Evolutionary conservation across 1,140 invertebrate genomes (phyloP), one percentile per base, ranked within the genome.

Genomic region (Magallana ariakensis): DNA sequence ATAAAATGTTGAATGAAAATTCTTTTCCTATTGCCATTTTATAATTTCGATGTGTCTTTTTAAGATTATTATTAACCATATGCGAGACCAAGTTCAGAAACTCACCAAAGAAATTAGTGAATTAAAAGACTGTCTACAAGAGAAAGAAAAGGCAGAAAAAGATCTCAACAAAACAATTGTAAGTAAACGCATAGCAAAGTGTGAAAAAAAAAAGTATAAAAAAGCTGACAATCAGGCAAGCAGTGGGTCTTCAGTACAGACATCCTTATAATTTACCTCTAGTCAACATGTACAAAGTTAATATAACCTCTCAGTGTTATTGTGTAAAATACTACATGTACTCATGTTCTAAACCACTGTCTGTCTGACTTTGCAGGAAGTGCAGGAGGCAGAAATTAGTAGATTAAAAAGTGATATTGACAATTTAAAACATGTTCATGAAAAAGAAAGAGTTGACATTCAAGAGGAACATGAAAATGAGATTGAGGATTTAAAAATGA

Each of bases 401-500:
- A 85, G 75, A 15, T 80, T 87, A 56, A 66, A 84, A 15, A 84
- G 55, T 46, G 70, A 46, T 10, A 87, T 75, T 80, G 56, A 22
- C 66, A 83, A 87, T 75, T 11, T 85, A 16, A 87, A 62, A 26
- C 83, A 87, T 46, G 62, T 85, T 57, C 80, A 66, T 80, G 75
- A 75, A 33, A 33, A 55, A 22, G 53, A 75, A 11, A 54, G 13
- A 75, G 33, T 46, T 22, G 57, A 83, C 26, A 54, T 53, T 19
- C 55, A 80, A 9, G 75, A 80, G 33, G 53, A 19, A 83, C 89
- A 91, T 82, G 86, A 88, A 60, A 85, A 81, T 55, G 93, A 94
- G 82, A 85, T 92, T 11, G 91, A 93, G n/a, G 92, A 92, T 83
- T 86, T 94, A 57, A 92, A 92, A 84, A 80, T 90, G 13, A 93